Evolutionary conservation across 2,797 vertebrate genomes (phyloP).

Genomic region (Acanthiza pusilla): DNA sequence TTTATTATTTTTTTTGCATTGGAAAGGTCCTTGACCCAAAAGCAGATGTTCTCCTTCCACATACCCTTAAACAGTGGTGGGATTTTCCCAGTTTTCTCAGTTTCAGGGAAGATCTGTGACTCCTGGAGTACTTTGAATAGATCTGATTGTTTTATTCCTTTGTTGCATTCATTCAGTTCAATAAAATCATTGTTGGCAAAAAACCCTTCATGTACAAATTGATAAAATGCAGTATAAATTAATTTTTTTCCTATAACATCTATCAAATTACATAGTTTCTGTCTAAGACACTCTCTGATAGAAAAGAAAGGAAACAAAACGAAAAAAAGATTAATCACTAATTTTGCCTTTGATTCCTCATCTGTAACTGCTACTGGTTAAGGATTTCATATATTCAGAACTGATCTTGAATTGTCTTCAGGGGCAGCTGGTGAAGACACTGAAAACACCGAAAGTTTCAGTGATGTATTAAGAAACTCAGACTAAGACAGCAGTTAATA

Average conservation of each 20-base stretch:
- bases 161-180: background rate
- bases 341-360: background rate
- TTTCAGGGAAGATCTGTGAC: background rate
- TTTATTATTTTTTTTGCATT: background rate
- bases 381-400: background rate
- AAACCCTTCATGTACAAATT: background rate
- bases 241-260: background rate
- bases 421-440: background rate
- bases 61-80: background rate
- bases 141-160: background rate
- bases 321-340: background rate
- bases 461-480: background rate
- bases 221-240: background rate
- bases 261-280: background rate
- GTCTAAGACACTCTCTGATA: background rate
- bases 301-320: background rate
- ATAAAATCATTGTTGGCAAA: background rate
- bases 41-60: background rate
- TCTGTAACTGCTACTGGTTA: background rate
- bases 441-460: background rate
- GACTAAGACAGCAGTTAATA: background rate
- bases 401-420: background rate
- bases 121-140: background rate
- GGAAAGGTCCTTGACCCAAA: background rate
- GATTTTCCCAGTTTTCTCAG: background rate